A percentile compares a stretch with the other conserved stretches of the same genome.
phyloP scores from a whole-genome alignment of 2,797 vertebrate species.

The Phrynocephalus vlangalii region DNA sequence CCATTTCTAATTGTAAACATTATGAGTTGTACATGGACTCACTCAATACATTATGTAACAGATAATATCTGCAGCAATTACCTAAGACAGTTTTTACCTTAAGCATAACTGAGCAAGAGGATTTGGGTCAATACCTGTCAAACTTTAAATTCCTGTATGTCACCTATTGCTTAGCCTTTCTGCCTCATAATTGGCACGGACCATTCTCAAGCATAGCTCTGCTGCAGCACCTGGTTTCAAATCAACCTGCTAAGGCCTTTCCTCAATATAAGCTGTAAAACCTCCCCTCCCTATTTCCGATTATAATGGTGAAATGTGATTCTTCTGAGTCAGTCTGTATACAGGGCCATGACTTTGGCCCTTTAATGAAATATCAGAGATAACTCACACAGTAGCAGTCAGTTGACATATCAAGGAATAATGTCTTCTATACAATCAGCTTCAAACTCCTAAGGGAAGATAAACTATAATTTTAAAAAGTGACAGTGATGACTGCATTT shows the following conservation, averaged over 20 bases:
- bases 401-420: constrained; percentile 21
- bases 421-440: constrained; percentile 24
- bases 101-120: too few relatives aligned
- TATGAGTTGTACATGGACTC: too few relatives aligned
- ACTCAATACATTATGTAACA: too few relatives aligned
- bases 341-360: neutral
- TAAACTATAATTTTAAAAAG: constrained; percentile 2
- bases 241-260: neutral
- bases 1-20: too few relatives aligned
- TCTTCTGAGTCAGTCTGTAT: neutral
- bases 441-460: constrained; percentile 20
- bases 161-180: neutral
- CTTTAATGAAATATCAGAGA: constrained; percentile 31
- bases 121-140: neutral
- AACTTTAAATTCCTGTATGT: neutral
- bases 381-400: constrained; percentile 27
- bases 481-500: constrained; percentile 30
- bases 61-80: too few relatives aligned
- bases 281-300: neutral
- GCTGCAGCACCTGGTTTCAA: neutral
- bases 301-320: neutral
- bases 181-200: neutral
- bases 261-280: neutral
- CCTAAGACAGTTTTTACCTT: too few relatives aligned
- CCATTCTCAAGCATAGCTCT: neutral